These are phyloP conservation scores for Buphagus erythrorhynchus DNA, from an alignment of 2,797 vertebrate species.

Conservation along the genomic window DNA sequence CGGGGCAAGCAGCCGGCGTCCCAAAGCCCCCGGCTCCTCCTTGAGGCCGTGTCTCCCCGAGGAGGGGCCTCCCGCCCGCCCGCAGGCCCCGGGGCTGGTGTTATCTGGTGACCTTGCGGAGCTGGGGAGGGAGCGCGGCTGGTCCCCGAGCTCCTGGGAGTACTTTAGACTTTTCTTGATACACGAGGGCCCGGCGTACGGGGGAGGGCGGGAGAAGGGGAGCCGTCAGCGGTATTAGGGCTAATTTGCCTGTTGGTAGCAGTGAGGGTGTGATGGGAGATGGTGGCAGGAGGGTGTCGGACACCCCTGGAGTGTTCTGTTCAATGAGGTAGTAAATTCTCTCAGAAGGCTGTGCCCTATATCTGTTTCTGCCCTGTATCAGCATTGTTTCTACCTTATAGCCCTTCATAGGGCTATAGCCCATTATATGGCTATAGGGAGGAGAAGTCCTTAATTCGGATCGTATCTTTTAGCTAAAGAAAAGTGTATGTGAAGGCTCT, in stretches of 20 bases:
- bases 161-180: conserved; percentile 50
- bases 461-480: accelerated
- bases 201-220: not conserved
- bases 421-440: not conserved
- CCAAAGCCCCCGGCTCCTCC: not conserved
- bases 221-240: not conserved
- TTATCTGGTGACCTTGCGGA: conserved; percentile 68
- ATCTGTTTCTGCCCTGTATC: not conserved
- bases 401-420: not conserved
- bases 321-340: not conserved
- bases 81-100: not conserved
- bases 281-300: not conserved
- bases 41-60: not conserved
- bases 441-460: not conserved
- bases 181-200: not conserved
- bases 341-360: not conserved
- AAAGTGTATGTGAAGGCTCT: not conserved
- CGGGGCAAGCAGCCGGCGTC: not conserved
- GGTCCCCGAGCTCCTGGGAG: not conserved
- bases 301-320: not conserved
- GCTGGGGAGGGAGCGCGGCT: conserved; percentile 12
- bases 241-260: not conserved
- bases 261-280: not conserved
- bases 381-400: not conserved
- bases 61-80: not conserved